Evolutionary conservation across 2,113 vertebrate genomes (phyloP).

Genomic region (Onychorhynchus coronatus): DNA sequence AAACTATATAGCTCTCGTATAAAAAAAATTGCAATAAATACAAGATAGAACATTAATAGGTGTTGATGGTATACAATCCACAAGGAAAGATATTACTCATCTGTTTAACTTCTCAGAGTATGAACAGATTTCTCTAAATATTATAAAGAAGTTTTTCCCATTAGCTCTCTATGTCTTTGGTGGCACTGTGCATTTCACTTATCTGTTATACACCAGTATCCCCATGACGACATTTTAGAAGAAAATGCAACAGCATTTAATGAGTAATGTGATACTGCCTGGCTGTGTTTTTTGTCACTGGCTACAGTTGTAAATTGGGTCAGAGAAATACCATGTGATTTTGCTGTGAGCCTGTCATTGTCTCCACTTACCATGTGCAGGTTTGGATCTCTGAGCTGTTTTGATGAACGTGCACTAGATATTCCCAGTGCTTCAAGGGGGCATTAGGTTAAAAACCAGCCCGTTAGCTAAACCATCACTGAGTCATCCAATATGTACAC

Average conservation of each 20-base stretch:
- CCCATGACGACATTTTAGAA: not conserved
- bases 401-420: not conserved
- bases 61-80: not conserved
- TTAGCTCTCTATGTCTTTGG: not conserved
- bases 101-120: not conserved
- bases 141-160: not conserved
- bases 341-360: not conserved
- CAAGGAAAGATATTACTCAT: not conserved
- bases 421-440: not conserved
- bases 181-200: not conserved
- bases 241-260: not conserved
- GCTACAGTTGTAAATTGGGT: not conserved
- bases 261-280: not conserved
- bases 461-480: not conserved
- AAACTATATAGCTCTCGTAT: not conserved
- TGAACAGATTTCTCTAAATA: not conserved
- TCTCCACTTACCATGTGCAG: not conserved
- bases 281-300: not conserved
- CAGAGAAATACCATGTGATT: not conserved
- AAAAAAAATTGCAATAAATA: not conserved
- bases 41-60: not conserved
- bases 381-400: not conserved
- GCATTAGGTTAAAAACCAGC: slow-evolving; percentile 21
- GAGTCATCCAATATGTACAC: not conserved
- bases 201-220: not conserved